Conservation (phyloP, 2,888 invertebrate species). For the Nephrotoma guestfalica region DNA sequence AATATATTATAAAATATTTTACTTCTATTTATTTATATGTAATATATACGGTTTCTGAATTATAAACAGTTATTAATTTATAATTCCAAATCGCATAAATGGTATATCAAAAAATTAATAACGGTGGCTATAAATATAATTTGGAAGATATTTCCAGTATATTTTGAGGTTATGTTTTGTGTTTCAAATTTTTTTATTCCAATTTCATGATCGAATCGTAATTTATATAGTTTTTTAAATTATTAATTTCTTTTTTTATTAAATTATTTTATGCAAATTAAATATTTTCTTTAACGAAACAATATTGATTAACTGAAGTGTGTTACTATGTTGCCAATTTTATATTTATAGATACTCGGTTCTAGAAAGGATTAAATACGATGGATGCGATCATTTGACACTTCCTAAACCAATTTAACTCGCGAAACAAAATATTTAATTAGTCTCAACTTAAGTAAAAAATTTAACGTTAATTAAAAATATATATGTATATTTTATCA, state of each 20-base stretch:
- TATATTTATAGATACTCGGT: too few species aligned
- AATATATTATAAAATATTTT: not conserved
- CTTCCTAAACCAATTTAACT: not conserved
- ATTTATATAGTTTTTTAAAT: not conserved
- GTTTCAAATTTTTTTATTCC: not conserved
- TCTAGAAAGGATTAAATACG: too few species aligned
- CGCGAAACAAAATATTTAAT: not conserved
- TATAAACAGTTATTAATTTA: not conserved
- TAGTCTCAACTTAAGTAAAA: not conserved
- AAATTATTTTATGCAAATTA: not conserved
- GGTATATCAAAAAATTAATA: not conserved
- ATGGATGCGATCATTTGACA: not conserved
- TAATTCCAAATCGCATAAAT: not conserved
- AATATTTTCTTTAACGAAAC: not conserved
- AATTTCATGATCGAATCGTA: conserved; percentile 4
- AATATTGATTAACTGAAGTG: not conserved
- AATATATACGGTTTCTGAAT: not conserved
- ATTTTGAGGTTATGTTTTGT: not conserved
- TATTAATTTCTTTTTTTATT: not conserved
- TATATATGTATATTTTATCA: not conserved
- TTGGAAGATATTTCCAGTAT: not conserved
- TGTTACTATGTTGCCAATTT: not conserved
- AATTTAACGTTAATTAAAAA: not conserved
- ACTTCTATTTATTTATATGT: not conserved
- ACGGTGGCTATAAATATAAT: not conserved